Conservation (phyloP, 2,888 invertebrate species). For the Xylophagus ater region DNA sequence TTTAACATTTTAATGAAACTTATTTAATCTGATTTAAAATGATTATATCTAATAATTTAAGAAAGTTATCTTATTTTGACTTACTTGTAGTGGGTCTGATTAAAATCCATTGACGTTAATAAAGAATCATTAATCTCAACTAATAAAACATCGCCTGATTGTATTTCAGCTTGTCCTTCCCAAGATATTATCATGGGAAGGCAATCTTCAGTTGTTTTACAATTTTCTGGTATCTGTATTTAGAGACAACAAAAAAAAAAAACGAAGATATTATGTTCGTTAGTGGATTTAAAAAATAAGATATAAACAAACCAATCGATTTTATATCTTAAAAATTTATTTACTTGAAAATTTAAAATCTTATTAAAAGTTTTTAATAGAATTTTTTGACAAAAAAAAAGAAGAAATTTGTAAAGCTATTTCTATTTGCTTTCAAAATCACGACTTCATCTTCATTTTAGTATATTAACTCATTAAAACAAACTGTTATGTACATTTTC, state of each 20-base stretch:
- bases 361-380: too few species aligned
- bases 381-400: too few species aligned
- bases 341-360: too few species aligned
- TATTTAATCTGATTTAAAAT: background rate
- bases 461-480: too few species aligned
- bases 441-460: too few species aligned
- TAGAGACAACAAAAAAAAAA: slow-evolving; percentile 16
- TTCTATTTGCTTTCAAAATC: too few species aligned
- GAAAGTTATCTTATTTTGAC: too few species aligned
- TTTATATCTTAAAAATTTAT: too few species aligned
- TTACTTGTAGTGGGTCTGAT: slow-evolving; percentile 2
- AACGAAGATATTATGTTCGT: slow-evolving; percentile 15
- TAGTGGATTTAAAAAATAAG: too few species aligned
- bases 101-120: slow-evolving; percentile 35
- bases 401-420: too few species aligned
- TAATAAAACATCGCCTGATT: slow-evolving; percentile 59
- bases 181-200: slow-evolving; percentile 50
- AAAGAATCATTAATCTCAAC: slow-evolving; percentile 57
- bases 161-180: slow-evolving; percentile 57
- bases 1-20: background rate
- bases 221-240: slow-evolving; percentile 33
- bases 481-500: too few species aligned
- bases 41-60: slow-evolving; percentile 7
- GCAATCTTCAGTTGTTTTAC: slow-evolving; percentile 42
- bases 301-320: too few species aligned